Percentiles rank a stretch among this genome's conserved stretches.
phyloP scores from a whole-genome alignment of 2,113 vertebrate species.

The Lipophrys pholis region DNA sequence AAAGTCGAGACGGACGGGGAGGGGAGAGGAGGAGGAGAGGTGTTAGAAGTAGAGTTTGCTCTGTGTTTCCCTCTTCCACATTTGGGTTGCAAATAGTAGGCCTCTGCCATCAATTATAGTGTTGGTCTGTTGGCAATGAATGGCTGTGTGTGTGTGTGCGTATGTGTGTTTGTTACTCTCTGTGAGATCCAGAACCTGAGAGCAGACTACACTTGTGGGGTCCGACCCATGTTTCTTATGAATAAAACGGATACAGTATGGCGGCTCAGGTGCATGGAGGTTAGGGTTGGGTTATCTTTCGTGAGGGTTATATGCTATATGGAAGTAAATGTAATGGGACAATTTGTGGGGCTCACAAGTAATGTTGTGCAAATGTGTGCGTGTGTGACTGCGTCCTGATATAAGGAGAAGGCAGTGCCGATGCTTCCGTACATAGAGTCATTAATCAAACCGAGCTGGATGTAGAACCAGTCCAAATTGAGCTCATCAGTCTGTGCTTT shows the following conservation, averaged over 20 bases:
- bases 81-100: constrained; percentile 96
- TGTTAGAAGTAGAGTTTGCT: constrained; percentile 82
- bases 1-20: not conserved
- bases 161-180: not conserved
- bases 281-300: no score
- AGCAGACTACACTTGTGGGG: no score
- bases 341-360: no score
- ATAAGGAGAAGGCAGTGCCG: constrained; percentile 85
- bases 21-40: constrained; percentile 62
- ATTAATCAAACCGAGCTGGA: constrained; percentile 91
- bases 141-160: constrained; percentile 57
- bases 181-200: no score
- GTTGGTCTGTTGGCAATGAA: constrained; percentile 81
- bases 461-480: constrained; percentile 90
- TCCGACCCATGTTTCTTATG: no score
- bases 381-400: constrained; percentile 69
- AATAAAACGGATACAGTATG: no score
- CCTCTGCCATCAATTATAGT: constrained; percentile 92
- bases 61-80: constrained; percentile 76
- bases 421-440: constrained; percentile 86
- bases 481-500: constrained; percentile 91
- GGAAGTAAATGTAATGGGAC: no score
- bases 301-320: no score
- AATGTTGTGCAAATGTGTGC: not conserved
- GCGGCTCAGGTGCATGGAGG: no score